Base-by-base conservation (phyloP, 2,888 invertebrate species). In the Neelides folsomi region DNA sequence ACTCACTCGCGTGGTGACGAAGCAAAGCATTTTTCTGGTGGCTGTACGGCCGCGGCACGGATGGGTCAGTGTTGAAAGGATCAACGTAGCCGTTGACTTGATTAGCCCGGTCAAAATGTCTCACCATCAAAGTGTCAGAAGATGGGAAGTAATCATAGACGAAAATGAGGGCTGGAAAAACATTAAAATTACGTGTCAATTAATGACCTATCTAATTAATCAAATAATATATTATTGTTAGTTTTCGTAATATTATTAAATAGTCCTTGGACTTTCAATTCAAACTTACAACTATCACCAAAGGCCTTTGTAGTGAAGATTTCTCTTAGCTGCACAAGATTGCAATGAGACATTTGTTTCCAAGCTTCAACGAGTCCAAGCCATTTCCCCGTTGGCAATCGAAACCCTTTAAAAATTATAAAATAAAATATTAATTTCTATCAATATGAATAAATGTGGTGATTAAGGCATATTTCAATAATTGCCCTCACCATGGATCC, bases 91-190 rank as follows among this genome's bases (percentile, higher is more conserved):
- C 81, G 67, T 80, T 80, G 53, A 77, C 70, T 62, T 77, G 62
- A 51, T 54, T 61, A 45, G 57, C 62, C 38, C 62, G 54, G 20
- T 67, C 69, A 69, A 95, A 86, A 73, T 89, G 92, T 68, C 86
- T 84, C 63, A 79, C 77, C 74, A 89, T 76, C 64, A 98, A 72
- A 0, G 93, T 94, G 69, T 86, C 85, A 52, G 90, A 85, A 50
- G 84, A 83, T 20, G 95, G 86, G 75, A 90, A 87, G 73, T 86
- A 97, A 69, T 94, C 92, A 72, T 94, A 97, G 51, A 94, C 90
- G 72, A 97, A 86, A 65, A 97, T 81, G 77, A 95, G 79, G 52
- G 97, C 94, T 90, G 72, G 35, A 76, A 73, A 58, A 63, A 58
- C 57, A 55, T 54, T 59, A 59, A 59, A 52, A 18, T 27, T 47